Conservation (phyloP, 2,113 vertebrate genomes). For the Boleophthalmus pectinirostris region DNA sequence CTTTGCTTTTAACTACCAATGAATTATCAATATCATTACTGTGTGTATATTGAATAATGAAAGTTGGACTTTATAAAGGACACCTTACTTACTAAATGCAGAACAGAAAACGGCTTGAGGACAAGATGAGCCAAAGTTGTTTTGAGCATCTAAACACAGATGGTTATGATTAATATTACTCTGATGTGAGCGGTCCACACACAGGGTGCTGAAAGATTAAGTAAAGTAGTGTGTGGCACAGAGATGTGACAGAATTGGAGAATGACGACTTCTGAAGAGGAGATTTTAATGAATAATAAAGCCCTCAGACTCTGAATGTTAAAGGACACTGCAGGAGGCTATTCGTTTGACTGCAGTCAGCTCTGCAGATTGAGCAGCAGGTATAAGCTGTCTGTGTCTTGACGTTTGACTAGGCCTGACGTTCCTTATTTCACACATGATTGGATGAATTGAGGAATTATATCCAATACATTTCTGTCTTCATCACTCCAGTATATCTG, state of each 20-base stretch:
- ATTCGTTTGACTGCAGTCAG: constrained; percentile 49
- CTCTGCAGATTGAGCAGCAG: constrained; percentile 61
- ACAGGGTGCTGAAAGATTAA: constrained; percentile 2
- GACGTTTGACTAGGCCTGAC: constrained; percentile 55
- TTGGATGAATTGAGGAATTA: constrained; percentile 55
- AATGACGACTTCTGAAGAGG: constrained; percentile 22
- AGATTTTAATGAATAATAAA: constrained; percentile 43
- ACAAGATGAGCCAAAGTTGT: not conserved
- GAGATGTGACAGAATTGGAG: constrained; percentile 30
- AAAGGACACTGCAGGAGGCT: constrained; percentile 55
- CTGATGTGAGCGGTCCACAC: not conserved
- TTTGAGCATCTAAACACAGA: constrained; percentile 2
- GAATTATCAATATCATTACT: not conserved
- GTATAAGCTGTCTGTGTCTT: constrained; percentile 61
- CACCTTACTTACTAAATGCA: not conserved
- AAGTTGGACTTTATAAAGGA: not conserved
- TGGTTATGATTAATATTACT: constrained; percentile 1
- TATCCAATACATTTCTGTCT: constrained; percentile 47
- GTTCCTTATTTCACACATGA: constrained; percentile 64
- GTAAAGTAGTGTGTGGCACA: not conserved
- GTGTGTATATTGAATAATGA: not conserved
- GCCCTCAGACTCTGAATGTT: constrained; percentile 24
- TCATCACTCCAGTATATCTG: constrained; percentile 42
- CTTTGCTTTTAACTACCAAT: not conserved
- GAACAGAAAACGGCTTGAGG: not conserved